A percentile compares a stretch with the other conserved stretches of the same genome.
Conservation (phyloP, 2,888 invertebrate species). For the Papilio elwesi region DNA sequence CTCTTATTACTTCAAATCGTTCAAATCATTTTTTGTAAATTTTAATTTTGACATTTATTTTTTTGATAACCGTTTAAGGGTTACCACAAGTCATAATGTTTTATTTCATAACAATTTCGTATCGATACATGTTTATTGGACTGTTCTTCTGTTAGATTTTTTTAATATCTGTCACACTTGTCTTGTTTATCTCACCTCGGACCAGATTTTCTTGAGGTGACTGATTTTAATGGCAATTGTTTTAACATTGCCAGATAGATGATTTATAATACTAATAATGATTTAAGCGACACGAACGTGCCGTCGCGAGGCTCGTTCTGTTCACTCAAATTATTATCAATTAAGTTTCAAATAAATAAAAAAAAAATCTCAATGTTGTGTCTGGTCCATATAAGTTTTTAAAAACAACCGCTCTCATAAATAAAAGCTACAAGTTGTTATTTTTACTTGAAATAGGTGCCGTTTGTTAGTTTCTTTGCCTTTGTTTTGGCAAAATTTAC, state of each 20-base stretch:
- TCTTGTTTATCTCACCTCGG: no score
- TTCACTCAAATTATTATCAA: constrained; percentile 46
- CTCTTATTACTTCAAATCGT: neutral
- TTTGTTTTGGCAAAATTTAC: neutral
- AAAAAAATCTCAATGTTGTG: neutral
- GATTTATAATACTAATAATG: constrained; percentile 41
- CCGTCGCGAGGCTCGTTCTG: constrained; percentile 48
- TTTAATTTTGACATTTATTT: neutral
- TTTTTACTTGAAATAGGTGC: neutral
- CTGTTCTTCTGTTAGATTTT: no score
- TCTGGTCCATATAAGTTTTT: neutral
- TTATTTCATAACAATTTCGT: neutral
- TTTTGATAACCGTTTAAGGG: neutral
- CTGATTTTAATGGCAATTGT: no score
- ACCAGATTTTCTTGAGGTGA: no score
- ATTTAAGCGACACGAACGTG: constrained; percentile 53
- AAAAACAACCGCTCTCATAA: neutral
- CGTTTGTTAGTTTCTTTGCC: neutral
- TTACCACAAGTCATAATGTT: neutral
- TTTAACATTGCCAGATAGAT: neutral
- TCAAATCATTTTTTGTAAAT: neutral
- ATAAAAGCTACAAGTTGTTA: constrained; percentile 3
- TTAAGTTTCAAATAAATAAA: neutral
- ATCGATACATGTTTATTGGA: no score
- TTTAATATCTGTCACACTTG: no score